Conservation (phyloP, 2,113 vertebrate genomes). For the human region GRCh38 chr7:7155001-7155500, state of each 20-base stretch:
- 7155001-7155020: not conserved
- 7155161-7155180: not conserved
- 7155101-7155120: not conserved
- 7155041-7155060: not conserved
- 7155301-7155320: not conserved
- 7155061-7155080: not conserved
- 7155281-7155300: not conserved
- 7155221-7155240: not conserved
- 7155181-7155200: not conserved
- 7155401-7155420: too few relatives aligned
- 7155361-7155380: too few relatives aligned
- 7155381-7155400: too few relatives aligned
- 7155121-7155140: not conserved
- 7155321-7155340: too few relatives aligned
- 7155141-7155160: not conserved
- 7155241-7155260: not conserved
- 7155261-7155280: not conserved
- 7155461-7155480: too few relatives aligned
- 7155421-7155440: too few relatives aligned
- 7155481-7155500: too few relatives aligned
- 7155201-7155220: not conserved
- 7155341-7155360: too few relatives aligned
- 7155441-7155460: too few relatives aligned
- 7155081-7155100: not conserved
- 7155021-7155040: not conserved